phyloP scores from a whole-genome alignment of 2,888 invertebrate genomes.

The Trilocha varians region DNA sequence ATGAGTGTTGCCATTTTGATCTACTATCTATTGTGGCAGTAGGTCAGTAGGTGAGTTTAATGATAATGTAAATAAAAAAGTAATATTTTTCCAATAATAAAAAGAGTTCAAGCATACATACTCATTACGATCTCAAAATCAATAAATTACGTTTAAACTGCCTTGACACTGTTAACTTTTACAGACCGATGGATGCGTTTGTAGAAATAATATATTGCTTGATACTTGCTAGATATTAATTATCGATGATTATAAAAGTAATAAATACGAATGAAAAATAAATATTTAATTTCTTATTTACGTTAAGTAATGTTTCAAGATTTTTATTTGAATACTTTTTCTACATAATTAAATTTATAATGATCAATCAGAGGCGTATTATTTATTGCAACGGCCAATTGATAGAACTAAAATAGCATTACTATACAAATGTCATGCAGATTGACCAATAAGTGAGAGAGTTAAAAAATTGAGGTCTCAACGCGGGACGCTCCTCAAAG shows the following conservation, averaged over 20 bases:
- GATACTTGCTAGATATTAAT: too few relatives aligned
- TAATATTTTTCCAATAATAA: constrained; percentile 22
- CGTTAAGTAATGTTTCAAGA: too few relatives aligned
- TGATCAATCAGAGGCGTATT: constrained; percentile 13
- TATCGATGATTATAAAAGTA: too few relatives aligned
- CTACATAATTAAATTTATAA: too few relatives aligned
- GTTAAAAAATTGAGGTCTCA: constrained; percentile 69
- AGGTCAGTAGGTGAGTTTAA: constrained; percentile 6
- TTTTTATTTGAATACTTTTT: too few relatives aligned
- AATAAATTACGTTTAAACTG: constrained; percentile 35
- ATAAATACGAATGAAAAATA: too few relatives aligned
- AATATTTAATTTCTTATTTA: too few relatives aligned
- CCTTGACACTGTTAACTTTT: constrained; percentile 63
- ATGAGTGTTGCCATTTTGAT: not conserved
- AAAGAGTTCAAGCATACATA: constrained; percentile 35
- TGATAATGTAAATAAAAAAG: constrained; percentile 19
- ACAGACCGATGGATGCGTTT: constrained; percentile 48
- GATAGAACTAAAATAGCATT: constrained; percentile 39
- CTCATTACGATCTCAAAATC: constrained; percentile 58
- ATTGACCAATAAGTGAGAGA: constrained; percentile 70
- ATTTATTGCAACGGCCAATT: constrained; percentile 36
- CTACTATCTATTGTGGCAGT: constrained; percentile 1
- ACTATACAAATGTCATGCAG: constrained; percentile 61
- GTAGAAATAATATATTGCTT: constrained; percentile 34
- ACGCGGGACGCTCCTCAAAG: constrained; percentile 67